Evolutionary conservation across 2,113 vertebrate species (phyloP).

Genomic region (Boleophthalmus pectinirostris): DNA sequence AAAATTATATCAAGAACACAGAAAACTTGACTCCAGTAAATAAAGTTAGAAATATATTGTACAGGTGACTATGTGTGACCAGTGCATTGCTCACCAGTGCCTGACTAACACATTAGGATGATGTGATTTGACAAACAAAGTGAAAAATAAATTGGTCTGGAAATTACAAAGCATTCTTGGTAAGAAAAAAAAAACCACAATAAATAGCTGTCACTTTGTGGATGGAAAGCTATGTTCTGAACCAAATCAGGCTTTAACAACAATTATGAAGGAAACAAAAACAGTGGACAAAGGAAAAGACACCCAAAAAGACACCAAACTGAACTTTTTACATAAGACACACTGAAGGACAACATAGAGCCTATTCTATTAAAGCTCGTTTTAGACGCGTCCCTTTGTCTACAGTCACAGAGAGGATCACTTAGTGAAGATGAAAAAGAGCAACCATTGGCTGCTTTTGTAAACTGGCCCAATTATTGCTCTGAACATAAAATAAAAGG

Average conservation of each 20-base stretch:
- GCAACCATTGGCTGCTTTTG: slow-evolving; percentile 21
- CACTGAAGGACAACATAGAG: slow-evolving; percentile 5
- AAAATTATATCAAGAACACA: slow-evolving; percentile 39
- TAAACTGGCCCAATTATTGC: slow-evolving; percentile 52
- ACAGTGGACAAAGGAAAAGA: slow-evolving; percentile 31
- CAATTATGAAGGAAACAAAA: slow-evolving; percentile 31
- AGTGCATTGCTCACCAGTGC: slow-evolving; percentile 64
- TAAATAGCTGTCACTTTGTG: slow-evolving; percentile 39
- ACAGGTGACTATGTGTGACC: slow-evolving; percentile 47
- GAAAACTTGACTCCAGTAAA: slow-evolving; percentile 28
- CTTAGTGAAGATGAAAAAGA: slow-evolving; percentile 34
- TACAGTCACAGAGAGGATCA: slow-evolving; percentile 43
- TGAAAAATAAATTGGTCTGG: slow-evolving; percentile 20
- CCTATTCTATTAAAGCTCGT: slow-evolving; percentile 38
- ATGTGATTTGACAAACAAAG: slow-evolving; percentile 34
- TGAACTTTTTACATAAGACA: slow-evolving; percentile 60
- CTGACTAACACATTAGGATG: slow-evolving; percentile 54
- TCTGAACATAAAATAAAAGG: slow-evolving; percentile 31
- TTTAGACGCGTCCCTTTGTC: slow-evolving; percentile 49
- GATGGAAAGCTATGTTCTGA: slow-evolving; percentile 49
- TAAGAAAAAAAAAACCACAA: slow-evolving; percentile 4
- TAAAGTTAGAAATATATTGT: slow-evolving; percentile 22
- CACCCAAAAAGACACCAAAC: slow-evolving; percentile 39
- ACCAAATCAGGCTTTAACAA: slow-evolving; percentile 26
- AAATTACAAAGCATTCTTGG: slow-evolving; percentile 21